Percentiles rank a stretch among this genome's conserved stretches.
phyloP scores from a whole-genome alignment of 2,888 invertebrate genomes.

The Brenthis daphne region DNA sequence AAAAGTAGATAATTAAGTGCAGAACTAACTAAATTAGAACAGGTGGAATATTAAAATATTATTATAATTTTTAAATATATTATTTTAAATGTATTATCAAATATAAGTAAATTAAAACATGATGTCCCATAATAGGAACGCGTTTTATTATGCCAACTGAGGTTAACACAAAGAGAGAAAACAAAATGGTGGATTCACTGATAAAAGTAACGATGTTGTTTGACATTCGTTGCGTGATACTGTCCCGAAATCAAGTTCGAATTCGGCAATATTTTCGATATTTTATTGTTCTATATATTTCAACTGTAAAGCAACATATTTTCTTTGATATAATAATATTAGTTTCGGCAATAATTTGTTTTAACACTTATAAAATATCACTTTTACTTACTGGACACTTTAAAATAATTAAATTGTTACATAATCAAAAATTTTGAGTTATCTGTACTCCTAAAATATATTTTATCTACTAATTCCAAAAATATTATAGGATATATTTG shows the following conservation, averaged over 20 bases:
- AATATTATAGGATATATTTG: neutral
- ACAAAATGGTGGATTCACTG: slow-evolving; percentile 39
- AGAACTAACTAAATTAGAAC: no score
- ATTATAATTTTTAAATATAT: neutral
- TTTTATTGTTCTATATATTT: neutral
- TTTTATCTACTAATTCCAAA: no score
- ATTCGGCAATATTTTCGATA: neutral
- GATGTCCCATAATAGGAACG: neutral
- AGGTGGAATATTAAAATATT: neutral
- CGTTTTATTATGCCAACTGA: slow-evolving; percentile 26
- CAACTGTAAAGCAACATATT: neutral
- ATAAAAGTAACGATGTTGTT: slow-evolving; percentile 27
- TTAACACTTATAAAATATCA: no score
- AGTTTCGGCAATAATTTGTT: no score
- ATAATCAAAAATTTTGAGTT: no score
- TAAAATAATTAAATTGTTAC: no score
- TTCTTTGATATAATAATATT: no score
- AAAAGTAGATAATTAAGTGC: neutral
- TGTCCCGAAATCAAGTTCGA: slow-evolving; percentile 9
- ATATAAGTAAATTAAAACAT: neutral
- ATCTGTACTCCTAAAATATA: no score
- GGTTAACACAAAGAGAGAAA: slow-evolving; percentile 36
- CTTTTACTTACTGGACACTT: no score
- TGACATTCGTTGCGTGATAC: slow-evolving; percentile 28
- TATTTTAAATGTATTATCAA: neutral